Evolutionary conservation across 1,140 invertebrate genomes (phyloP), one percentile per base, ranked within the genome.

Genomic region (Thaumatotibia leucotreta): DNA sequence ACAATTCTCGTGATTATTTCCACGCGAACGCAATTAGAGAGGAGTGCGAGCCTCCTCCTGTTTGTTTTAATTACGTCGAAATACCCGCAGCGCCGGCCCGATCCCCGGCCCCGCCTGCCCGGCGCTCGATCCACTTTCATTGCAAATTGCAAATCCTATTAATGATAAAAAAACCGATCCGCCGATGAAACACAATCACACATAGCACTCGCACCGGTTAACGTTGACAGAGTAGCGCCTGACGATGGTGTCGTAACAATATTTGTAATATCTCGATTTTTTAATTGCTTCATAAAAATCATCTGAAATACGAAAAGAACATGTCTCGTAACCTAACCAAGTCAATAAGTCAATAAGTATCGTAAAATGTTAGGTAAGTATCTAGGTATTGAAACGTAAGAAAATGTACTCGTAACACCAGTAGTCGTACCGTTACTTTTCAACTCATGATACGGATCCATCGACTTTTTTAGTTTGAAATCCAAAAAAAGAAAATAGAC

Each of bases 11-110:
- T 88, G 83, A 90, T 88, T 90, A 90, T 85, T 88, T 86, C 80
- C 86, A 87, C 80, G 79, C 80, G 82, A 83, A 87, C 84, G 83
- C 86, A 90, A 90, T 88, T 86, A 88, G 81, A 83, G 82, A 87
- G 83, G 86, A 87, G 84, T 87, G 81, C 76, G 74, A 80, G 78
- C 82, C 80, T 82, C 74, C 80, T 86, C 81, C 82, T 89, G 87
- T 89, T 89, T 87, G 87, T 88, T 89, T 89, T 89, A 88, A 89
- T 89, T 89, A 88, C 87, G 80, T 77, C 80, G 83, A 84, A 87
- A 87, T 84, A 87, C 77, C 83, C 75, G 74, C 64, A 14, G 20
- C 35, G 33, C 50, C 70, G 76, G 74, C 35, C 62, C 70, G 74
- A 70, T 69, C 70, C 78, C 83, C 74, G 76, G 68, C 58, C 65